A percentile compares a stretch with the other conserved stretches of the same genome.
Evolutionary conservation across 2,113 vertebrate genomes (phyloP).

Genomic region (Mormoops blainvillei): DNA sequence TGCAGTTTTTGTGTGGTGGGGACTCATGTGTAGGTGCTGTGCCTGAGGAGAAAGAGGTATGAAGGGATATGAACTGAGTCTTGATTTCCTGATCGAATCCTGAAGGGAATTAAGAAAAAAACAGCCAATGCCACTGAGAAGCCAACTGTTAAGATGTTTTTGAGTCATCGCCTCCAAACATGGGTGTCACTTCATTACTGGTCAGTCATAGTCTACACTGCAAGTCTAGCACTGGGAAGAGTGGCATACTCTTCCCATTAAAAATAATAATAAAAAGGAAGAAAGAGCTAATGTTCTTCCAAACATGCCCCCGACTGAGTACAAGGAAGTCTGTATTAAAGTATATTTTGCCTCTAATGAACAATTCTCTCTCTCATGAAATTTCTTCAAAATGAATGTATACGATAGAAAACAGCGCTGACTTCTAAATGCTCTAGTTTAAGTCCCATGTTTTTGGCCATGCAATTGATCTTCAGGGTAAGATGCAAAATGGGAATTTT

Average conservation of each 20-base stretch:
- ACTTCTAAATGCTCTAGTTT: constrained; percentile 54
- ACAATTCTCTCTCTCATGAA: constrained; percentile 35
- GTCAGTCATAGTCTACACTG: not conserved
- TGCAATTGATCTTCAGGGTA: constrained; percentile 36
- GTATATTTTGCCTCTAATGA: constrained; percentile 22
- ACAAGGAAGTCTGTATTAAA: not conserved
- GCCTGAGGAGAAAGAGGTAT: not conserved
- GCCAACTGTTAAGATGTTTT: not conserved
- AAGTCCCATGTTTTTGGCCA: constrained; percentile 35
- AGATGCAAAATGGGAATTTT: constrained; percentile 1
- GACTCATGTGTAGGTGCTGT: not conserved
- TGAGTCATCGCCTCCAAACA: not conserved
- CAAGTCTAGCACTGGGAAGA: not conserved
- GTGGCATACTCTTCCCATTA: not conserved
- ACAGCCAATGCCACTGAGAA: not conserved
- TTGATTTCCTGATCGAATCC: not conserved
- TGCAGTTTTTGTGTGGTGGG: not conserved
- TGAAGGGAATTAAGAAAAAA: not conserved
- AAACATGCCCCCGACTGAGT: not conserved
- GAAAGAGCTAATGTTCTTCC: not conserved
- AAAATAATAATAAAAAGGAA: not conserved
- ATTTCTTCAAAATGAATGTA: constrained; percentile 30
- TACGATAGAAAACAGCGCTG: not conserved
- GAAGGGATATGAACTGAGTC: not conserved
- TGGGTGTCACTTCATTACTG: not conserved